Conservation (phyloP, 2,113 vertebrate genomes). For the Gobio gobio region DNA sequence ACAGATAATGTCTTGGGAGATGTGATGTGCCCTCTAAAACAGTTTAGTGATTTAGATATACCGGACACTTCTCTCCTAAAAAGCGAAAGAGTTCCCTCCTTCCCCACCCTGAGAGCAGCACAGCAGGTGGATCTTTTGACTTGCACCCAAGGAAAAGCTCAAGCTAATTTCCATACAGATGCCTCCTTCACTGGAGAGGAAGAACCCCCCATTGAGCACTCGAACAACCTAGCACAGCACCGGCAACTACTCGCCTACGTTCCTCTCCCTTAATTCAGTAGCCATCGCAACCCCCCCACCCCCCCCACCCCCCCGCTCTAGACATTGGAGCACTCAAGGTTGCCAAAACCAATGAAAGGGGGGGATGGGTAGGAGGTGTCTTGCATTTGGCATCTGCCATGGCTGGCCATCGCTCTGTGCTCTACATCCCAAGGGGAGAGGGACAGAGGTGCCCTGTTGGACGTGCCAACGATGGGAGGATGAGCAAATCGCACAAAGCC, state of each 20-base stretch:
- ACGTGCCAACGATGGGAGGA: slow-evolving; percentile 32
- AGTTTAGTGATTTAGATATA: slow-evolving; percentile 40
- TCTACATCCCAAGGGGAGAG: slow-evolving; percentile 57
- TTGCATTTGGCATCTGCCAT: slow-evolving; percentile 72
- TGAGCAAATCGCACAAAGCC: slow-evolving; percentile 41
- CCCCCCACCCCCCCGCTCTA: slow-evolving; percentile 50
- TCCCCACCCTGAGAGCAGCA: slow-evolving; percentile 50
- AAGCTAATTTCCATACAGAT: slow-evolving; percentile 82
- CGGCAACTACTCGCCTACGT: slow-evolving; percentile 28
- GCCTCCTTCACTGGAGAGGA: slow-evolving; percentile 73
- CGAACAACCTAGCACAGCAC: slow-evolving; percentile 38
- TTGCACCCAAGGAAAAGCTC: slow-evolving; percentile 77
- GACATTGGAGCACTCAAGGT: slow-evolving; percentile 45
- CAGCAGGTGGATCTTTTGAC: slow-evolving; percentile 83
- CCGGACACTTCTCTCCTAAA: slow-evolving; percentile 30
- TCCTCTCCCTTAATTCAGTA: slow-evolving; percentile 57
- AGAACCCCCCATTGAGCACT: slow-evolving; percentile 46
- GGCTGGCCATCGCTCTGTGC: slow-evolving; percentile 64
- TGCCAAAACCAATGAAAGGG: slow-evolving; percentile 59
- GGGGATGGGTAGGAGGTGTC: slow-evolving; percentile 45
- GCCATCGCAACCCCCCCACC: slow-evolving; percentile 49
- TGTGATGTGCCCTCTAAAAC: slow-evolving; percentile 28
- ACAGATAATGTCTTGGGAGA: slow-evolving; percentile 56
- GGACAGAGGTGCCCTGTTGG: slow-evolving; percentile 71
- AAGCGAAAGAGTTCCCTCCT: slow-evolving; percentile 25